Base-by-base conservation (phyloP, 2,888 invertebrate species). In the Harmothoe impar region DNA sequence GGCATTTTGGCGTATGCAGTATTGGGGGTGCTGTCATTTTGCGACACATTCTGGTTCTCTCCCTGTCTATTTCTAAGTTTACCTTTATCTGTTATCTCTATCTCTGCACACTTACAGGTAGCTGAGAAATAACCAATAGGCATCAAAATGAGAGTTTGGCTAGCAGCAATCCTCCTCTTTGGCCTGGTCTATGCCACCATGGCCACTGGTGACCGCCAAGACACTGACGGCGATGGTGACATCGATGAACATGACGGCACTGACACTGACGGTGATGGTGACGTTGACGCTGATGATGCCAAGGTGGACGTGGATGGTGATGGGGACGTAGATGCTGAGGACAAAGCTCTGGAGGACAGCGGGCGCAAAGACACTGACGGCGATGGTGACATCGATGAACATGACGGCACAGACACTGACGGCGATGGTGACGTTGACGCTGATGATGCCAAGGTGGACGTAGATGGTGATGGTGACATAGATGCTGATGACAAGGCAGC, bases 111-210 rank as follows among this genome's bases (percentile, higher is more conserved):
- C n/a, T 1, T 5, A 62, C n/a, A 62, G 62, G 62, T 3, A 62
- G 62, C 7, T 62, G 62, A 62, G n/a, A 15, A 20, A 3, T 20
- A 62, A 3, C 20, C 62, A 43, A 43, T 43, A 7, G 43, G 43
- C n/a, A n/a, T 62, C 72, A 72, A 23, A 25, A 72, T 72, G 72
- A 72, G 72, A 72, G 72, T 31, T 25, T 72, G 72, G 72, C 29
- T 72, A 0, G 72, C 31, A 5, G 29, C 29, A 15, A 29, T 31
- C 72, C 72, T 72, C 29, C 25, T 72, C 29, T 31, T 72, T 25
- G 72, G 72, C 72, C 72, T 72, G 72, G 72, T 72, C 25, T 72
- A 72, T 31, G 72, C 72, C 72, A 29, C 29, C 72, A 72, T 31
- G 72, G 72, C 72, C 29, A 72, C 72, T 25, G 31, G 7, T 5